Conservation (phyloP, 1,140 invertebrate genomes). For the Drosophila jambulina region DNA sequence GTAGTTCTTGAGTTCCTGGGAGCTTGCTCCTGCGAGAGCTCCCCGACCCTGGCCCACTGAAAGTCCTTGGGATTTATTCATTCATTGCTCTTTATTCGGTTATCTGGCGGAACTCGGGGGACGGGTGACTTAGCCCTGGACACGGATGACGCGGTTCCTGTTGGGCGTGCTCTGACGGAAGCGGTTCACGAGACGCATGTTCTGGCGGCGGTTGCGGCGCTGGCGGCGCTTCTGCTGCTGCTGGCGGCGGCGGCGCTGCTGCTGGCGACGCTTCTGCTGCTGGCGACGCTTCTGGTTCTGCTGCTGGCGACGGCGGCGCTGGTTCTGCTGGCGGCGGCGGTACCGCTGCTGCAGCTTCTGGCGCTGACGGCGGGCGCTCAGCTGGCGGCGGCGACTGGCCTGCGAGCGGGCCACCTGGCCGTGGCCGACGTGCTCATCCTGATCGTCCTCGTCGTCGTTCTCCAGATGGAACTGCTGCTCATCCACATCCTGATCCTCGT, state of each 20-base stretch:
- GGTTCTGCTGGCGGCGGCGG: slow-evolving; percentile 54
- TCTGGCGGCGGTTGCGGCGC: slow-evolving; percentile 51
- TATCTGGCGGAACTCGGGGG: neutral
- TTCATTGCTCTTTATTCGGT: slow-evolving; percentile 30
- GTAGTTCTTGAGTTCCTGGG: no score
- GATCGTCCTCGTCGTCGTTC: slow-evolving; percentile 9
- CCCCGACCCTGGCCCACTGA: neutral
- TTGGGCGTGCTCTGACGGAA: slow-evolving; percentile 54
- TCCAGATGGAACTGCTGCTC: slow-evolving; percentile 18
- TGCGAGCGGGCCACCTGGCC: slow-evolving; percentile 25
- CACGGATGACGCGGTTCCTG: slow-evolving; percentile 57
- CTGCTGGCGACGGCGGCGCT: slow-evolving; percentile 42
- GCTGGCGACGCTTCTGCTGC: slow-evolving; percentile 58
- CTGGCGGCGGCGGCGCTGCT: slow-evolving; percentile 60
- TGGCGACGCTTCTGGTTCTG: slow-evolving; percentile 54
- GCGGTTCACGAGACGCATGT: slow-evolving; percentile 48
- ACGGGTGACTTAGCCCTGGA: neutral
- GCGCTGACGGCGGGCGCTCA: slow-evolving; percentile 40
- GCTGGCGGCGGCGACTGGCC: slow-evolving; percentile 36
- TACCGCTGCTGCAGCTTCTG: slow-evolving; percentile 43
- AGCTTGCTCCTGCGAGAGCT: no score
- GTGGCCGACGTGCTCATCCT: slow-evolving; percentile 4
- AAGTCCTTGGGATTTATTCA: neutral
- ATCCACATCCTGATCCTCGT: slow-evolving; percentile 16
- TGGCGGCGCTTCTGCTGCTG: slow-evolving; percentile 58